Base-by-base conservation (phyloP, 2,888 invertebrate species). In the Metellina segmentata region DNA sequence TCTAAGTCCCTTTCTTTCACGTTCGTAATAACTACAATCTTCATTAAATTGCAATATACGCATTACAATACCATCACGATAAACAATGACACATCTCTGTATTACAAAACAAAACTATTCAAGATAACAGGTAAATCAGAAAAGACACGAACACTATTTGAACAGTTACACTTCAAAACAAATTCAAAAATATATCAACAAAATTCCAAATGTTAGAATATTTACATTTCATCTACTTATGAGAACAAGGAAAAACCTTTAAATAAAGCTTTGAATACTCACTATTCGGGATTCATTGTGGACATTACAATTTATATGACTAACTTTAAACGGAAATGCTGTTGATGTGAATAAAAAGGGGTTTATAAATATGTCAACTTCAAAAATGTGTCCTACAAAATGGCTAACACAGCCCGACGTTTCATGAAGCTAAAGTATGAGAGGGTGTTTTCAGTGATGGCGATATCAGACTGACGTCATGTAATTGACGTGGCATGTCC, bases 271-370 rank as follows among this genome's bases (percentile, higher is more conserved):
- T 19, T n/a, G 13, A 75, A 85, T 82, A 95, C 95, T 95, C 94
- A 95, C 95, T 95, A 95, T 94, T 95, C 95, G 93, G 95, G 95
- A 95, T 95, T 95, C 95, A 95, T 95, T 94, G 95, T 95, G 95
- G 95, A 95, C 95, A 95, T 95, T 91, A 86, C 92, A 89, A 88
- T 83, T 75, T 77, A 75, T 16, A 69, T 83, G 82, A 72, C 61
- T 53, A 81, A 53, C n/a, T 79, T 87, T 49, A 71, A 61, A 79
- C 71, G 19, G 51, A 69, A 87, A 48, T 88, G 51, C 51, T 34
- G 20, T 61, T 51, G 20, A 7, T 78, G 77, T 51, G 72, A 78
- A 71, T 19, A 61, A 88, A 91, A 91, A 83, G n/a, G 70, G 51
- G 61, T 87, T 71, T 74, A 71, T 78, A 72, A 53, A 71, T 70